phyloP scores from a whole-genome alignment of 2,888 invertebrate genomes.

The Norana najaformis region DNA sequence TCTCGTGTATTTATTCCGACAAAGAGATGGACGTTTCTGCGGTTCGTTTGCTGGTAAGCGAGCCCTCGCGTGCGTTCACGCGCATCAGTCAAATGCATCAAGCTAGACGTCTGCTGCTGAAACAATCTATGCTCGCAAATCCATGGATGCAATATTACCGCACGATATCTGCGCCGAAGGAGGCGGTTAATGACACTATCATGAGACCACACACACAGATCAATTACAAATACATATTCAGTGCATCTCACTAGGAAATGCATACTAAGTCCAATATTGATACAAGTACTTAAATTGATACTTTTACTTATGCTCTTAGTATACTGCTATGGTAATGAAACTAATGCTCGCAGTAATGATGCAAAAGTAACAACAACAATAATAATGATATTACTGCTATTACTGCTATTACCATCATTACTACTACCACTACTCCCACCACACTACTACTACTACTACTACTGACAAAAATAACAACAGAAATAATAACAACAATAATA shows the following conservation, averaged over 20 bases:
- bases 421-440: too few species aligned
- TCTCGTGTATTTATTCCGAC: background rate
- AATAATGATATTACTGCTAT: too few species aligned
- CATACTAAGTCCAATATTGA: background rate
- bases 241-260: background rate
- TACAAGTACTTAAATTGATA: background rate
- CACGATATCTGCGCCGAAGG: background rate
- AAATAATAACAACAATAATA: too few species aligned
- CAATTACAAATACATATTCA: background rate
- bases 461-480: too few species aligned
- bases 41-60: background rate
- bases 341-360: too few species aligned
- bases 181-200: background rate
- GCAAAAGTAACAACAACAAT: too few species aligned
- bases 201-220: background rate
- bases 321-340: too few species aligned
- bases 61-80: background rate
- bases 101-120: background rate
- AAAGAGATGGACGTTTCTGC: background rate
- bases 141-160: background rate
- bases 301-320: background rate
- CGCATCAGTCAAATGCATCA: background rate
- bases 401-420: too few species aligned
- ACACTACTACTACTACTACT: too few species aligned
- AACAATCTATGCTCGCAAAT: background rate